These are phyloP conservation scores for Clistopyga incitator DNA, from an alignment of 2,888 invertebrate species.

Conservation along the genomic window DNA sequence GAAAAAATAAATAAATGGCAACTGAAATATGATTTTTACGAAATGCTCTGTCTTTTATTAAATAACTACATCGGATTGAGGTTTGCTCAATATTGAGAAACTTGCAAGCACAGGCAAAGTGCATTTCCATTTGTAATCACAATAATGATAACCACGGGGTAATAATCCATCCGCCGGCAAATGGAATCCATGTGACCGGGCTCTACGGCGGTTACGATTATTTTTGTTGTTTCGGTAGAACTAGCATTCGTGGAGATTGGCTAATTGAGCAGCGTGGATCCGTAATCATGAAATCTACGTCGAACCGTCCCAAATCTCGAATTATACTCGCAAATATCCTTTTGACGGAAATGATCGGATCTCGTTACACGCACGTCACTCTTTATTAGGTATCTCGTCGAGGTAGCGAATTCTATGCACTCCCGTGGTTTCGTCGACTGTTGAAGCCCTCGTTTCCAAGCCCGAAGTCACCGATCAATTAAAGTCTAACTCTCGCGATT, in stretches of 20 bases:
- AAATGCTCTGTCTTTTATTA: no score
- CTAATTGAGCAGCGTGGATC: neutral
- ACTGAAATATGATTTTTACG: no score
- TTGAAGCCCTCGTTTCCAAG: neutral
- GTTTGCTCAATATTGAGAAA: neutral
- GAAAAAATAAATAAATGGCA: no score
- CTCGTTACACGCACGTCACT: constrained; percentile 34
- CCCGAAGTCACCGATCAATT: constrained; percentile 16
- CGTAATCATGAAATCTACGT: constrained; percentile 58
- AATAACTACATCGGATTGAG: neutral
- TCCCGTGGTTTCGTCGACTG: neutral
- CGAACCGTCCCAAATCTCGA: constrained; percentile 56
- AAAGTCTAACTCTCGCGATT: neutral
- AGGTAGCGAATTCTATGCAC: constrained; percentile 31
- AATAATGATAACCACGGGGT: neutral
- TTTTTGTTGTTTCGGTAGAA: neutral
- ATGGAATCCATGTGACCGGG: neutral
- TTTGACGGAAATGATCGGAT: constrained; percentile 41
- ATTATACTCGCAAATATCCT: constrained; percentile 58
- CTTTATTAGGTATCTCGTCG: constrained; percentile 37
- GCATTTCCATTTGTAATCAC: neutral
- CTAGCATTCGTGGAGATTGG: neutral
- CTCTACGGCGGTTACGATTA: neutral
- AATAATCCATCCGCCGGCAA: neutral
- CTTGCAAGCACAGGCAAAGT: neutral